Percentiles rank a stretch among this genome's conserved stretches.
Conservation (phyloP, 1,140 invertebrate species). For the Dreissena rostriformis region DNA sequence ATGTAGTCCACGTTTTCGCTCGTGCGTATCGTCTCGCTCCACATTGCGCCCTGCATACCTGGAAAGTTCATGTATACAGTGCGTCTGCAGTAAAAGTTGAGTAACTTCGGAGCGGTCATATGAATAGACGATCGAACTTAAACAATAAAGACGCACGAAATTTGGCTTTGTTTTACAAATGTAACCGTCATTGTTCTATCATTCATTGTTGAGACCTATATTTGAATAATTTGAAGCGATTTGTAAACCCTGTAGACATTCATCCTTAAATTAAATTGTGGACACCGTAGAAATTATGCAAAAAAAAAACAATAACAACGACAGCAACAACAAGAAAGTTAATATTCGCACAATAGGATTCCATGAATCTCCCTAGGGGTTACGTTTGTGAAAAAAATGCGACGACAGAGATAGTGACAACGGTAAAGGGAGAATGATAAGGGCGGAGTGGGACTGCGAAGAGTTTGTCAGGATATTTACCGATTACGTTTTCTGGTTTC, state of each 20-base stretch:
- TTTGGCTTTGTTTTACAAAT: too few relatives aligned
- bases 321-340: not conserved
- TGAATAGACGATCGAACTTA: not conserved
- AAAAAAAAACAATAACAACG: too few relatives aligned
- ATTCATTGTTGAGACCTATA: too few relatives aligned
- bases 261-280: too few relatives aligned
- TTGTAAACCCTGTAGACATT: too few relatives aligned
- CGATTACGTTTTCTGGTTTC: constrained; percentile 58
- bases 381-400: not conserved
- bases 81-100: not conserved
- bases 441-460: too few relatives aligned
- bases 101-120: not conserved
- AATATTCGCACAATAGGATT: not conserved
- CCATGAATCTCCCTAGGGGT: not conserved
- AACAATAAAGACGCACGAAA: too few relatives aligned
- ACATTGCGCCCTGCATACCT: constrained; percentile 65
- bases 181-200: too few relatives aligned
- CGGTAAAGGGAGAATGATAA: too few relatives aligned
- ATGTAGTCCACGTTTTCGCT: constrained; percentile 63
- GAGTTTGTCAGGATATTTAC: constrained; percentile 19
- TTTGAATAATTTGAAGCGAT: too few relatives aligned
- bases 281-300: too few relatives aligned
- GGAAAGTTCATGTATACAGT: not conserved
- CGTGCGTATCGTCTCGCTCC: constrained; percentile 62
- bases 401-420: too few relatives aligned